Base-by-base conservation (phyloP, 2,888 invertebrate genomes). In the Camptogramma bilineatum region DNA sequence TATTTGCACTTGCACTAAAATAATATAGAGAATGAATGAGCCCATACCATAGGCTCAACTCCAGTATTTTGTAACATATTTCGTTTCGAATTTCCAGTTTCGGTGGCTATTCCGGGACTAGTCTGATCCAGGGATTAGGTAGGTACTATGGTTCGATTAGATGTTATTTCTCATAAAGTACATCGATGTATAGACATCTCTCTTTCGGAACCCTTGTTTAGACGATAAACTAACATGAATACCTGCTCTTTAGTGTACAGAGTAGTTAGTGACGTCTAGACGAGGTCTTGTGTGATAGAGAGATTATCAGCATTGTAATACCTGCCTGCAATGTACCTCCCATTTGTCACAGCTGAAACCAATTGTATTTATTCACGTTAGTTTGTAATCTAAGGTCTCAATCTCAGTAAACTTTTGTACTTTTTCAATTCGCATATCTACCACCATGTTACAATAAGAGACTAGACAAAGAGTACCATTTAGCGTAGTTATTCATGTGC, bases 401-500 rank as follows among this genome's bases (percentile, higher is more conserved):
- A 73, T 68, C 62, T 70, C 67, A 68, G 70, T 70, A 70, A 72
- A 71, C 76, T 80, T 82, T 80, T 82, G 75, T 79, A 65, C 65
- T 60, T 72, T 69, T 66, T 46, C 55, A 68, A 64, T 64, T 66
- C 63, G 64, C 63, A 58, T 63, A 65, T 17, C 19, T 52, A 64
- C 63, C 60, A 58, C 53, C 50, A 42, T 55, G 55, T 56, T 59
- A 55, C 62, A 48, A 51, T 59, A 53, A 48, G 39, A 52, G 39
- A 34, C 31, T 77, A 79, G 76, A 77, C 74, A 76, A 80, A 56
- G 73, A 75, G 52, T 66, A 62, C 68, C 62, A 73, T 76, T 71
- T 75, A 82, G 79, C 78, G 84, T 87, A 88, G 86, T 84, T 60
- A 69, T 68, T 69, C 83, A 84, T 85, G 83, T 85, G 82, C 84